phyloP scores from a whole-genome alignment of 2,888 invertebrate genomes.

The Volucella zonaria region DNA sequence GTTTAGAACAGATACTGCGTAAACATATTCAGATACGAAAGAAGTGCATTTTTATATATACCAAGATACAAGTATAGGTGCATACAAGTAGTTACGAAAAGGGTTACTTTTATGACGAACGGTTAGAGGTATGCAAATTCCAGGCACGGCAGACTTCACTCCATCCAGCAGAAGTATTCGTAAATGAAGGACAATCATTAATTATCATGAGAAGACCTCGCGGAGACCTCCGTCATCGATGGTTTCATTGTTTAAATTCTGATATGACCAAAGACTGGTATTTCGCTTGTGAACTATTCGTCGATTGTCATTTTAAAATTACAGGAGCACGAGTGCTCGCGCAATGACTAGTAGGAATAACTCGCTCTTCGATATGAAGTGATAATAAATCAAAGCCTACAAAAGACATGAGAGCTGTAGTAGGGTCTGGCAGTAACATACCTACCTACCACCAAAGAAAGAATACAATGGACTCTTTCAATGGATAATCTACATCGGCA shows the following conservation, averaged over 20 bases:
- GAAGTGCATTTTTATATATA: neutral
- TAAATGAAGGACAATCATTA: conserved; percentile 62
- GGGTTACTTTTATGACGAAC: conserved; percentile 19
- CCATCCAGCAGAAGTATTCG: neutral
- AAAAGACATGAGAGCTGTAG: conserved; percentile 59
- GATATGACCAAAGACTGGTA: conserved; percentile 56
- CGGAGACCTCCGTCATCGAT: conserved; percentile 65
- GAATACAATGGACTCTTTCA: conserved; percentile 68
- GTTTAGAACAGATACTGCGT: conserved; percentile 33
- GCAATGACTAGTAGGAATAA: conserved; percentile 19
- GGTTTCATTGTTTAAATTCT: conserved; percentile 71
- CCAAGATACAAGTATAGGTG: neutral
- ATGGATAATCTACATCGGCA: conserved; percentile 72
- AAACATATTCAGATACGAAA: conserved; percentile 55
- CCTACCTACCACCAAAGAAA: conserved; percentile 15
- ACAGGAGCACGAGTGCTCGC: conserved; percentile 43
- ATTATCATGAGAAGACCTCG: conserved; percentile 26
- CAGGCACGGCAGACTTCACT: conserved; percentile 11
- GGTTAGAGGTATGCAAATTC: neutral
- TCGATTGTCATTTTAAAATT: conserved; percentile 64
- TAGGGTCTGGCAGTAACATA: conserved; percentile 19
- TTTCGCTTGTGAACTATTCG: conserved; percentile 66
- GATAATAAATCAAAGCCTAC: conserved; percentile 71
- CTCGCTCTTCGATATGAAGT: conserved; percentile 65
- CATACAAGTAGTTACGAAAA: neutral